Percentiles rank a stretch among this genome's conserved stretches.
Conservation (phyloP, 2,113 vertebrate species). For the Cinclus cinclus region DNA sequence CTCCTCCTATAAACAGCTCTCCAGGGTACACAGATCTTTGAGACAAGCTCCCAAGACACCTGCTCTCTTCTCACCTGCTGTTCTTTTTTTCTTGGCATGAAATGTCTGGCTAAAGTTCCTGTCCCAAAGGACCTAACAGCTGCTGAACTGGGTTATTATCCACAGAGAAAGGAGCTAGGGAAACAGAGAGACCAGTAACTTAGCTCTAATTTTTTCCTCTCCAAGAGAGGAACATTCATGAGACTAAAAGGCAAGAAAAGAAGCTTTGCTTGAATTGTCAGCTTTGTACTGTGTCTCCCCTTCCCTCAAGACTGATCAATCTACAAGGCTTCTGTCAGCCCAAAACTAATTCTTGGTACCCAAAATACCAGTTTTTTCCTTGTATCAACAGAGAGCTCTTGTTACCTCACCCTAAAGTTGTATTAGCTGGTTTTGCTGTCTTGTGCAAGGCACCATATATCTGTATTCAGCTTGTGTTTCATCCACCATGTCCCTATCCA, state of each 20-base stretch:
- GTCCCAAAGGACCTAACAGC: not conserved
- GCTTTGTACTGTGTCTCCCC: not conserved
- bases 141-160: not conserved
- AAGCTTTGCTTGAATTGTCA: not conserved
- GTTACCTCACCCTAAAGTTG: not conserved
- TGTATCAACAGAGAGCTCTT: not conserved
- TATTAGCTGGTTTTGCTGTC: not conserved
- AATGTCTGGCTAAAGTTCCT: not conserved
- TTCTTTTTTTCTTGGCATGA: not conserved
- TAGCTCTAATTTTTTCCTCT: not conserved
- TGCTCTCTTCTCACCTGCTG: conserved; percentile 16
- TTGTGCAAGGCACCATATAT: not conserved
- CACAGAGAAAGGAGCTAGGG: not conserved
- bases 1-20: not conserved
- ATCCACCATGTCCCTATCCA: not conserved
- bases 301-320: not conserved
- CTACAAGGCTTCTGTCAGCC: not conserved
- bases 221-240: not conserved
- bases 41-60: not conserved
- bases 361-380: not conserved
- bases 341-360: not conserved
- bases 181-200: not conserved
- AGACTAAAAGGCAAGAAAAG: not conserved
- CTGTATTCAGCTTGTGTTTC: not conserved
- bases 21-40: not conserved